A percentile compares a stretch with the other conserved stretches of the same genome.
Evolutionary conservation across 2,113 vertebrate species (phyloP).

Genomic region (Nesospiza acunhae): DNA sequence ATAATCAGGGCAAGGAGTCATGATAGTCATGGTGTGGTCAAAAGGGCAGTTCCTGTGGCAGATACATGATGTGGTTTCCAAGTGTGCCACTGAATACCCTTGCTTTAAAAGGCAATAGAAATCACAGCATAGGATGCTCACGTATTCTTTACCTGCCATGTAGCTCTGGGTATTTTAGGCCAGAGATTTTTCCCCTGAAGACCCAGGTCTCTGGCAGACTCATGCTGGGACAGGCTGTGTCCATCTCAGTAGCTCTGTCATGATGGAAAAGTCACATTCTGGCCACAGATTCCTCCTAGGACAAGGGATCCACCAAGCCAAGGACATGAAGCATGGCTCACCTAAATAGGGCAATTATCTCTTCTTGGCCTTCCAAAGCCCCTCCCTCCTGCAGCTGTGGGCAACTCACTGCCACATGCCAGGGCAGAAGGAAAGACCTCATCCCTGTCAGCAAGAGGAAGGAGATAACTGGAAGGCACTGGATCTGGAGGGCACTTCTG

Average conservation of each 20-base stretch:
- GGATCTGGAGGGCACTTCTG: not conserved
- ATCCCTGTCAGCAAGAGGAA: not conserved
- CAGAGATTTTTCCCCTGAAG: not conserved
- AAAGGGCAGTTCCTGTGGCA: not conserved
- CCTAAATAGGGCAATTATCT: not conserved
- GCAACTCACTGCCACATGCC: not conserved
- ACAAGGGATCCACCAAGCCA: not conserved
- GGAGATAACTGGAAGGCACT: not conserved
- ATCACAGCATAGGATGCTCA: not conserved
- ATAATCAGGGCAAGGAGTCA: not conserved
- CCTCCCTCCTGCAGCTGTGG: not conserved
- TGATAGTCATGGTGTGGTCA: fast-evolving
- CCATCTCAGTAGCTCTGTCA: not conserved
- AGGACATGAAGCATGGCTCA: not conserved
- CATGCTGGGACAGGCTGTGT: not conserved
- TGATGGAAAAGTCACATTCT: not conserved
- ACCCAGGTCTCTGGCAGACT: not conserved
- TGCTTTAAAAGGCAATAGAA: not conserved
- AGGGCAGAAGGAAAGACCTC: not conserved
- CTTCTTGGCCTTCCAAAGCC: not conserved
- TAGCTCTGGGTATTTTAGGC: not conserved
- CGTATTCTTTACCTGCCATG: not conserved
- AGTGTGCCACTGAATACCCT: not conserved
- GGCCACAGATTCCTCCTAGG: not conserved
- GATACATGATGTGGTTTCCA: not conserved